A percentile compares a stretch with the other conserved stretches of the same genome.
Conservation (phyloP, 2,113 vertebrate genomes). For the Macroglossus sobrinus region DNA sequence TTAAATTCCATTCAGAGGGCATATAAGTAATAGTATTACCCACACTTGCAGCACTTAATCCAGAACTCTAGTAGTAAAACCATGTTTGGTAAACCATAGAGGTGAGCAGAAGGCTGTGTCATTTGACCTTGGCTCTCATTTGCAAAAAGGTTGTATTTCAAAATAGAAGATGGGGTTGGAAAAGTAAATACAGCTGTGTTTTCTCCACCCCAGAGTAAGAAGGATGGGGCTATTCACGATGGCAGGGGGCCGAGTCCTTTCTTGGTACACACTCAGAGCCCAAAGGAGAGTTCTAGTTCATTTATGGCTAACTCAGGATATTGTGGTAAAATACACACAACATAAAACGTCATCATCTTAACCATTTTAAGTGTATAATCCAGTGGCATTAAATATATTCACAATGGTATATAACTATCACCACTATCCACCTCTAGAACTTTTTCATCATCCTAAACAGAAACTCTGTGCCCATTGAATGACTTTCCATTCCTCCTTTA, state of each 20-base stretch:
- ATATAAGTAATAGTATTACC: background rate
- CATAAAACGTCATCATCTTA: background rate
- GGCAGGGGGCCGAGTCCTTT: background rate
- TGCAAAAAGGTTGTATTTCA: conserved; percentile 63
- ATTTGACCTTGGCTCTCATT: conserved; percentile 55
- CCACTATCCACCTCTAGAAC: background rate
- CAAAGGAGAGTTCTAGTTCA: background rate
- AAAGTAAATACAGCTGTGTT: conserved; percentile 76
- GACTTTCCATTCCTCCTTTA: background rate
- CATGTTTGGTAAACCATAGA: conserved; percentile 32
- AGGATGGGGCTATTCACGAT: background rate
- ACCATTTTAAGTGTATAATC: background rate
- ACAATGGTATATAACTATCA: background rate
- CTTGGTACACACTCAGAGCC: background rate
- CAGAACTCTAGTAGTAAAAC: conserved; percentile 26
- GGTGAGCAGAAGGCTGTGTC: conserved; percentile 48
- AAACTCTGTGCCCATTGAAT: background rate
- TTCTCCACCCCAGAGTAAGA: conserved; percentile 17
- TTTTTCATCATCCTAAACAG: background rate
- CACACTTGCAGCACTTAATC: background rate
- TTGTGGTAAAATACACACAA: background rate
- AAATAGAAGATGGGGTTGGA: conserved; percentile 66
- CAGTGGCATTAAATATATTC: background rate
- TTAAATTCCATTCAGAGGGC: background rate
- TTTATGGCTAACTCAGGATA: background rate